Percentiles rank a stretch among this genome's conserved stretches.
phyloP scores from a whole-genome alignment of 2,888 invertebrate species.

The Geophilus truncorum region DNA sequence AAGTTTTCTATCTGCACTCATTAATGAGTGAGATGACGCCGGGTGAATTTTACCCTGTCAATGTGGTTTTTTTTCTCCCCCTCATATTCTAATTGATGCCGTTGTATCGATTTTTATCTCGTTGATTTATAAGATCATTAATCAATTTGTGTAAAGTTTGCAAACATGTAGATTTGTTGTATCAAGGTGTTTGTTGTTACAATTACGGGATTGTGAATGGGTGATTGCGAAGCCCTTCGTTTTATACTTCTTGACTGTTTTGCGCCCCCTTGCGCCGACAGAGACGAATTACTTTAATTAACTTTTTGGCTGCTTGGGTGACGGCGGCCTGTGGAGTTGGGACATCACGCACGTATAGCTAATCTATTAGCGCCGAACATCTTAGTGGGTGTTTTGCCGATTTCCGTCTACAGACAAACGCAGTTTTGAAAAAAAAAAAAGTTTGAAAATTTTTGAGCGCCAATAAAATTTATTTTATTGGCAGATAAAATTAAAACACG shows the following conservation, averaged over 20 bases:
- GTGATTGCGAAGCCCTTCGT: background rate
- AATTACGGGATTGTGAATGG: background rate
- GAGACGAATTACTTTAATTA: slow-evolving; percentile 33
- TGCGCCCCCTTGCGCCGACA: slow-evolving; percentile 9
- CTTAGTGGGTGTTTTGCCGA: background rate
- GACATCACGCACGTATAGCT: background rate
- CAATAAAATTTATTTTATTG: background rate
- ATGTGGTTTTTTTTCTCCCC: background rate
- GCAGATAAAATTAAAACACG: background rate
- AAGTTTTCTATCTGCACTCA: background rate
- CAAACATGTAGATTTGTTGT: background rate
- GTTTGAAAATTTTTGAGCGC: background rate
- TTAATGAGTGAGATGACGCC: background rate
- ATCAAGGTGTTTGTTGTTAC: background rate
- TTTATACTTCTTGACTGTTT: background rate
- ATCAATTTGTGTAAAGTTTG: background rate
- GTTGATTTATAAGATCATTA: background rate
- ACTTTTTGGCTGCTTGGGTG: slow-evolving; percentile 21
- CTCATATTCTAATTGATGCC: background rate
- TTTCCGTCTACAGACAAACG: background rate
- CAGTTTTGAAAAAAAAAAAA: background rate
- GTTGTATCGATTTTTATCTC: background rate
- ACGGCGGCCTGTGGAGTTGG: slow-evolving; percentile 8
- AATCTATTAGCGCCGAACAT: slow-evolving; percentile 29
- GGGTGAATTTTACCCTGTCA: background rate